These are phyloP conservation scores for Tinamus major DNA, from an alignment of 2,797 vertebrate genomes.

Conservation along the genomic window DNA sequence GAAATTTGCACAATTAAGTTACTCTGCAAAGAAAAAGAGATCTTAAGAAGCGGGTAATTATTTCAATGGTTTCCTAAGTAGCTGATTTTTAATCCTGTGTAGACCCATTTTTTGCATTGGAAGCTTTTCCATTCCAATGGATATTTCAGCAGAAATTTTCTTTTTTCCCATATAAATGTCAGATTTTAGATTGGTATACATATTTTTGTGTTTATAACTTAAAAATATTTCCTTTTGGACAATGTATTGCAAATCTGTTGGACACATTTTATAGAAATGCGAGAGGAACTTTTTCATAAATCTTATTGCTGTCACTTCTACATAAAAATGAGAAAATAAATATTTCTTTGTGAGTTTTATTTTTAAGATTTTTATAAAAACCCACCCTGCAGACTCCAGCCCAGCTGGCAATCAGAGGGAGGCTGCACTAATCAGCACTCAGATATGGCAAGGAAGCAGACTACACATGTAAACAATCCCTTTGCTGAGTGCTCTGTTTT, in stretches of 20 bases:
- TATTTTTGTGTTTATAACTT: conserved; percentile 13
- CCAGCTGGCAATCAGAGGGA: conserved; percentile 30
- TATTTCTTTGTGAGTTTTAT: neutral
- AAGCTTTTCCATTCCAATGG: neutral
- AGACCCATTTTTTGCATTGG: neutral
- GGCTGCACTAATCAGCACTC: conserved; percentile 48
- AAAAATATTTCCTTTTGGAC: conserved; percentile 10
- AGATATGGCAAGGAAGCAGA: conserved; percentile 54
- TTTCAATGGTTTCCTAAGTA: neutral
- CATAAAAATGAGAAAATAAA: neutral
- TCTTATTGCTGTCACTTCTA: neutral
- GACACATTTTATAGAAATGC: neutral
- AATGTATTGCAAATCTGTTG: neutral
- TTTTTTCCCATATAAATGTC: neutral
- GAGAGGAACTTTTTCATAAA: neutral
- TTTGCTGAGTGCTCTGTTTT: conserved; percentile 40
- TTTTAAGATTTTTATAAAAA: neutral
- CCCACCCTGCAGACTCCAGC: neutral
- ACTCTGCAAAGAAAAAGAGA: neutral
- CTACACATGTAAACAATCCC: conserved; percentile 68
- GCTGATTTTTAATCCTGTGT: conserved; percentile 43
- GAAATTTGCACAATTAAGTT: neutral
- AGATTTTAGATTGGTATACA: neutral
- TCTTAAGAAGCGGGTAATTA: neutral
- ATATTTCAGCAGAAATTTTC: neutral